Evolutionary conservation across 2,113 vertebrate species (phyloP), one percentile per base, ranked within the genome.

Genomic region (Dipodomys ordii): DNA sequence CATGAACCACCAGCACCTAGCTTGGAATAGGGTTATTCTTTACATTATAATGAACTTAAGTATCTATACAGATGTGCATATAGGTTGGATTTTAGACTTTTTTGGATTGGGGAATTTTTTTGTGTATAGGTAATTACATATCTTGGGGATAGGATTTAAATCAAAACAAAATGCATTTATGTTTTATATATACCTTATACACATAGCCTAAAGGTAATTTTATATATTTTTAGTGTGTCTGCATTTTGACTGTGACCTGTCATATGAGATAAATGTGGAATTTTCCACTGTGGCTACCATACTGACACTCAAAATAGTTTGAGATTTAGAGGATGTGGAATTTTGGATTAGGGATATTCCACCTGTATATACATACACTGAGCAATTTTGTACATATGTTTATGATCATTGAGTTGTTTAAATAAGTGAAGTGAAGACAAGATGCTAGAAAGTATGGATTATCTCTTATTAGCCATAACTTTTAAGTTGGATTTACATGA

Each of bases 211-310:
- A 68, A 67, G 44, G 78, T 32, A 82, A 28, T 39, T 82, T 57
- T 30, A 57, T 44, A 39, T 76, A 93, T 87, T 88, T 92, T 76
- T 74, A 81, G n/a, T 65, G 39, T 39, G n/a, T 25, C 57, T 87
- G 10, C 76, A 74, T 92, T 87, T 25, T 87, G 11, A 27, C 44
- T 67, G 27, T 87, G 60, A 82, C 84, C 91, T 64, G 23, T 74
- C 39, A 80, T n/a, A 49, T 39, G 44, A 81, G n/a, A 77, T 81
- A 35, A 67, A 32, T 35, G 22, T 67, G 32, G 35, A 39, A 87
- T 53, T 67, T 64, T 53, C 18, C 20, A 65, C n/a, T 53, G n/a
- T 81, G n/a, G 12, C 22, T 90, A 28, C 25, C 87, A 71, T 44
- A 16, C 12, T 73, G n/a, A 6, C 19, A 35, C 39, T 80, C 30